Evolutionary conservation across 2,797 vertebrate species (phyloP).

Genomic region (Spea hammondii): DNA sequence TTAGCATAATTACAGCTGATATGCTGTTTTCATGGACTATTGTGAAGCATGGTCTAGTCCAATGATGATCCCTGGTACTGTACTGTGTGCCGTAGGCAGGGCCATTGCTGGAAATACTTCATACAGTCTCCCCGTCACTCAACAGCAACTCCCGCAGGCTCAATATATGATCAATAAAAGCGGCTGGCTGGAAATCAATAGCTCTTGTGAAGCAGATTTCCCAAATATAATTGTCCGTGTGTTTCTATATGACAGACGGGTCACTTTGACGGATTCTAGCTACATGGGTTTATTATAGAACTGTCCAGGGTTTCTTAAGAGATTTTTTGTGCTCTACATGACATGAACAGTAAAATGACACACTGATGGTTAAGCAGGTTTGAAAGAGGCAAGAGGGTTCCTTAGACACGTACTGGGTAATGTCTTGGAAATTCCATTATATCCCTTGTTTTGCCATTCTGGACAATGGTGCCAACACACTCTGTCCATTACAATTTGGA

Average conservation of each 20-base stretch:
- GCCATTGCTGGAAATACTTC: slow-evolving; percentile 29
- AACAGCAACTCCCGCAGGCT: slow-evolving; percentile 71
- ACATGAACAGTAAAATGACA: no score
- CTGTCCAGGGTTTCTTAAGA: background rate
- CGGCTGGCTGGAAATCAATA: slow-evolving; percentile 35
- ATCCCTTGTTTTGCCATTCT: no score
- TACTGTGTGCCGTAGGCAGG: background rate
- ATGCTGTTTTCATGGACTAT: no score
- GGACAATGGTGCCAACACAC: no score
- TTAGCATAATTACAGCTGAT: no score
- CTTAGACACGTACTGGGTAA: no score
- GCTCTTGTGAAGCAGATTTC: slow-evolving; percentile 40
- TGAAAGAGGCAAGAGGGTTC: no score
- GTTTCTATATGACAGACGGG: slow-evolving; percentile 24
- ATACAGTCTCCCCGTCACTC: slow-evolving; percentile 72
- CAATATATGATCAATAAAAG: slow-evolving; percentile 63
- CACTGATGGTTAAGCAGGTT: no score
- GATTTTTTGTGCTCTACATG: background rate
- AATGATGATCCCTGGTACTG: background rate
- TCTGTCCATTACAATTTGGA: no score
- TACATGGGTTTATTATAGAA: background rate
- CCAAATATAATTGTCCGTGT: slow-evolving; percentile 39
- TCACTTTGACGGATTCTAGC: background rate
- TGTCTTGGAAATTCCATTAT: no score
- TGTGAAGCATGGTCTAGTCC: background rate